Conservation (phyloP, 1,140 invertebrate genomes). For the Cydia fagiglandana region DNA sequence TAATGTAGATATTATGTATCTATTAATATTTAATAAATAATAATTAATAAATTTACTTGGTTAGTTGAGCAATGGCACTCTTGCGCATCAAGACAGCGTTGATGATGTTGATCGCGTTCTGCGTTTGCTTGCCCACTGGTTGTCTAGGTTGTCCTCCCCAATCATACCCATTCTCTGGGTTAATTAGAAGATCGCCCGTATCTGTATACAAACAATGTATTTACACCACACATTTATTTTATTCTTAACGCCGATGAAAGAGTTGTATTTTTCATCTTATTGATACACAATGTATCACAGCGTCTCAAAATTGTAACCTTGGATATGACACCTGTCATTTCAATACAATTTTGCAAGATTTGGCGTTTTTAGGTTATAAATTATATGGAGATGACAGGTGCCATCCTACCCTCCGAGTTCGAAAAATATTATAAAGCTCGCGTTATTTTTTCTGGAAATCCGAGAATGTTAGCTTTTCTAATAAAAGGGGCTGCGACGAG, state of each 20-base stretch:
- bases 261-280: no score
- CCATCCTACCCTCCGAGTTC: no score
- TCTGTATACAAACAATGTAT: constrained; percentile 48
- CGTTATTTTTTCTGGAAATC: neutral
- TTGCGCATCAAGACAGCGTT: constrained; percentile 88
- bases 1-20: constrained; percentile 32
- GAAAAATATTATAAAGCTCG: neutral
- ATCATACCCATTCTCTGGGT: constrained; percentile 70
- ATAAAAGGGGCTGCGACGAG: constrained; percentile 23
- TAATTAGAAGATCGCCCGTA: constrained; percentile 72
- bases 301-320: no score
- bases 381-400: no score
- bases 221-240: constrained; percentile 1
- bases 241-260: no score
- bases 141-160: constrained; percentile 60
- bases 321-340: no score
- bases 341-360: no score
- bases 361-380: no score
- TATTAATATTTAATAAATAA: no score
- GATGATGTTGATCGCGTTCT: constrained; percentile 85
- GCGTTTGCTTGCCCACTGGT: constrained; percentile 55
- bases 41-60: constrained; percentile 66
- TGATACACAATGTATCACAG: neutral
- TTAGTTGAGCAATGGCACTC: constrained; percentile 82
- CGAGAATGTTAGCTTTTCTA: constrained; percentile 26